A percentile compares a stretch with the other conserved stretches of the same genome.
These are phyloP conservation scores for Esperia sulphurella DNA, from an alignment of 2,888 invertebrate genomes.

Conservation along the genomic window DNA sequence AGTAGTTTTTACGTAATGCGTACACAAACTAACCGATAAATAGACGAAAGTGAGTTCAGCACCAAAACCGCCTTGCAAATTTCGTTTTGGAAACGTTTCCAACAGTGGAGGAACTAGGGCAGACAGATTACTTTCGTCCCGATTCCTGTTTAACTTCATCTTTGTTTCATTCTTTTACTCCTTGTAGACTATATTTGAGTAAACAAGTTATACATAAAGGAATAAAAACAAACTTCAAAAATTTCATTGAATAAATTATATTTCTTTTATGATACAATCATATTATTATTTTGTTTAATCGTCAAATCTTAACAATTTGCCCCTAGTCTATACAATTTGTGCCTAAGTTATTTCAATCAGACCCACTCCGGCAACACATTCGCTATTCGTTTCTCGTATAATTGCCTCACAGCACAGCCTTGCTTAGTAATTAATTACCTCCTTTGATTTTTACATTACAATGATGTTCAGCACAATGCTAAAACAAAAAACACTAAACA, in stretches of 20 bases:
- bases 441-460: constrained; percentile 8
- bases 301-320: constrained; percentile 69
- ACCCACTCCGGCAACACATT: constrained; percentile 30
- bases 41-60: too few relatives aligned
- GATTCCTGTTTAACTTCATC: too few relatives aligned
- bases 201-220: neutral
- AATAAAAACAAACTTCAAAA: constrained; percentile 6
- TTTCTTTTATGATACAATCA: constrained; percentile 60
- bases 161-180: neutral
- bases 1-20: too few relatives aligned
- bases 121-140: too few relatives aligned
- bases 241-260: constrained; percentile 65
- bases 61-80: too few relatives aligned
- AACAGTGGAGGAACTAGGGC: too few relatives aligned
- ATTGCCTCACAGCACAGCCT: constrained; percentile 39
- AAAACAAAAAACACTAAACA: constrained; percentile 1
- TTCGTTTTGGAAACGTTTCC: too few relatives aligned
- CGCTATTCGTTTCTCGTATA: constrained; percentile 30
- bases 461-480: constrained; percentile 1
- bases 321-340: constrained; percentile 63
- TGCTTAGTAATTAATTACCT: constrained; percentile 23
- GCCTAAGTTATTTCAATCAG: constrained; percentile 48
- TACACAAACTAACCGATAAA: too few relatives aligned
- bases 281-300: constrained; percentile 60
- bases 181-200: neutral